A percentile compares a stretch with the other conserved stretches of the same genome.
Evolutionary conservation across 37 sponge, comb jelly and placozoan species (phyloP).

Genomic region (Bolinopsis microptera): DNA sequence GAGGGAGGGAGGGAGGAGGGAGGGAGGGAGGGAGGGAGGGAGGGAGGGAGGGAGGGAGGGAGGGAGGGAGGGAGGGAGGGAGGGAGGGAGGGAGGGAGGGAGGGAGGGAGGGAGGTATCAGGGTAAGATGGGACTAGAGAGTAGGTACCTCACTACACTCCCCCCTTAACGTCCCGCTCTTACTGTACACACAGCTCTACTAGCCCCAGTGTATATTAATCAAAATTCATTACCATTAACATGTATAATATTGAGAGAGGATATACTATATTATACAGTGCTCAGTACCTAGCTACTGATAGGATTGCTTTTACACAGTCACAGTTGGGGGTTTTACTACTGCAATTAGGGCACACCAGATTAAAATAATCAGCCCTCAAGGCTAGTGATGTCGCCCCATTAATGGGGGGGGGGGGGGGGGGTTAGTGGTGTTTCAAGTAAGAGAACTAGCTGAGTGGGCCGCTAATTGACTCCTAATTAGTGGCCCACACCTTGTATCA

Average conservation of each 20-base stretch:
- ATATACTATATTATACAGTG: not conserved
- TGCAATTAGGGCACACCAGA: not conserved
- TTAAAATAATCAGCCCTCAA: not conserved
- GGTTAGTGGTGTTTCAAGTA: too few relatives aligned
- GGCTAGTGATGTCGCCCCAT: not conserved
- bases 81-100: not conserved
- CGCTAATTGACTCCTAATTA: too few relatives aligned
- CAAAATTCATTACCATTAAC: slow-evolving; percentile 49
- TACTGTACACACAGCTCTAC: too few relatives aligned
- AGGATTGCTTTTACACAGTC: not conserved
- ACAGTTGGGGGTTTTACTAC: not conserved
- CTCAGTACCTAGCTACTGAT: not conserved
- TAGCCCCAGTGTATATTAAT: not conserved
- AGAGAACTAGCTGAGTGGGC: too few relatives aligned
- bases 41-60: not conserved
- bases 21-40: not conserved
- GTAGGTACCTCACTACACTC: too few relatives aligned
- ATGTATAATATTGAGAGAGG: not conserved
- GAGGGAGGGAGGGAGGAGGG: not conserved
- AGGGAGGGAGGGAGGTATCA: not conserved
- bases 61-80: not conserved
- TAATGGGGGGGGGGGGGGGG: too few relatives aligned
- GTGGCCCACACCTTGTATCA: too few relatives aligned
- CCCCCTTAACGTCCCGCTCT: too few relatives aligned
- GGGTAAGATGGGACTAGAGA: too few relatives aligned